Percentiles rank a stretch among this genome's conserved stretches.
phyloP scores from a whole-genome alignment of 1,140 invertebrate genomes.

The Neodiprion virginianus region DNA sequence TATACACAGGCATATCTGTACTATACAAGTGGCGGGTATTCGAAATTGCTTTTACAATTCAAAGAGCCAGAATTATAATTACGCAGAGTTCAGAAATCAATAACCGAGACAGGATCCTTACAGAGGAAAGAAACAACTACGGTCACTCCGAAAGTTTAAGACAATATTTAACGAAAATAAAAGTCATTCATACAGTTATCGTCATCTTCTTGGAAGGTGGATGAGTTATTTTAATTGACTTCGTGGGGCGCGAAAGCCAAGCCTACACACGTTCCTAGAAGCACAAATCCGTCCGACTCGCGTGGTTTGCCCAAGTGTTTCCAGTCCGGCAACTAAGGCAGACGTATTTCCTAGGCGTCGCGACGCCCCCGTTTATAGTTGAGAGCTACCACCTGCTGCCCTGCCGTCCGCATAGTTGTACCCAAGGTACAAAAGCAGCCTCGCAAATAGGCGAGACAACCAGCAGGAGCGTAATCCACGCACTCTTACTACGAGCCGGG shows the following conservation, averaged over 20 bases:
- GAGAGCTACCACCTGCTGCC: constrained; percentile 6
- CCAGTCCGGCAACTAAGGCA: neutral
- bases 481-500: no score
- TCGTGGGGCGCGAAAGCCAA: neutral
- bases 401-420: neutral
- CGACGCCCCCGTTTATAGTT: neutral
- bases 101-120: neutral
- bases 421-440: neutral
- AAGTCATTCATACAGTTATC: neutral
- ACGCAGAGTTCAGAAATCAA: no score
- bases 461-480: neutral
- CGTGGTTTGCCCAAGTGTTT: neutral
- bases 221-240: neutral
- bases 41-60: no score
- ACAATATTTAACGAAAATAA: neutral
- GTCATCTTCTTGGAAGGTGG: constrained; percentile 2
- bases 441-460: neutral
- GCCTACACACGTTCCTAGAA: neutral
- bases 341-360: neutral
- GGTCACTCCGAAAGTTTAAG: neutral
- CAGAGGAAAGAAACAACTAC: neutral
- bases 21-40: no score
- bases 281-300: neutral
- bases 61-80: no score
- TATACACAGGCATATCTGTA: no score